A percentile compares a stretch with the other conserved stretches of the same genome.
Conservation (phyloP, 1,140 invertebrate species). For the Drepana arcuata region DNA sequence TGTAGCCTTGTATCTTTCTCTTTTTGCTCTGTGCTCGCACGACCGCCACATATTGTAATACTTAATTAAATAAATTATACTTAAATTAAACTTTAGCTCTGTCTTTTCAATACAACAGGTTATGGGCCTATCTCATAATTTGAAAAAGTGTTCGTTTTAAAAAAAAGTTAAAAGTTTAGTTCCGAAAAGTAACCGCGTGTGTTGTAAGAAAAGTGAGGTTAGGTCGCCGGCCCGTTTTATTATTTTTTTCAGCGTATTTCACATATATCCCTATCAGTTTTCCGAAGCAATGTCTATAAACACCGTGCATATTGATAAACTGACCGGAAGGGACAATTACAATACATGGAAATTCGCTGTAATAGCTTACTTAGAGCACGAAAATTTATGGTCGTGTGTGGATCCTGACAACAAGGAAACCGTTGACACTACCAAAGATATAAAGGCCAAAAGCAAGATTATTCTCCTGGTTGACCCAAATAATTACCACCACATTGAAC, state of each 20-base stretch:
- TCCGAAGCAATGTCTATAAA: not conserved
- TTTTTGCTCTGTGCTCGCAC: too few relatives aligned
- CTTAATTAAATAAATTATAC: too few relatives aligned
- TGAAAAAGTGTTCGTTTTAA: too few relatives aligned
- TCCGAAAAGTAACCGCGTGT: too few relatives aligned
- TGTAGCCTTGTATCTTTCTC: too few relatives aligned
- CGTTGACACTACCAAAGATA: conserved; percentile 18
- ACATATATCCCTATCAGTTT: too few relatives aligned
- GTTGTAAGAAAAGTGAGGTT: too few relatives aligned
- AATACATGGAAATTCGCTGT: conserved; percentile 14
- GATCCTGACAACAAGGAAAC: conserved; percentile 12
- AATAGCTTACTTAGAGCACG: conserved; percentile 7
- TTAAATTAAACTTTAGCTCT: too few relatives aligned
- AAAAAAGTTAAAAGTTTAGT: not conserved
- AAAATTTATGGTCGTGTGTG: conserved; percentile 16
- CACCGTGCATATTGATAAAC: conserved; percentile 3
- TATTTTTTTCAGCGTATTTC: not conserved
- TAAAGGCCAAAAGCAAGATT: conserved; percentile 27
- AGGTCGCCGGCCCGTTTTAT: too few relatives aligned
- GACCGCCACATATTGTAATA: too few relatives aligned
- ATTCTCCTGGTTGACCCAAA: conserved; percentile 34
- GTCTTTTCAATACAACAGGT: not conserved
- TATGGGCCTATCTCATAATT: not conserved
- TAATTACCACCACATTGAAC: conserved; percentile 18
- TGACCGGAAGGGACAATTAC: conserved; percentile 13